Conservation (phyloP, 2,113 vertebrate genomes). For the Emydocephalus ijimae region DNA sequence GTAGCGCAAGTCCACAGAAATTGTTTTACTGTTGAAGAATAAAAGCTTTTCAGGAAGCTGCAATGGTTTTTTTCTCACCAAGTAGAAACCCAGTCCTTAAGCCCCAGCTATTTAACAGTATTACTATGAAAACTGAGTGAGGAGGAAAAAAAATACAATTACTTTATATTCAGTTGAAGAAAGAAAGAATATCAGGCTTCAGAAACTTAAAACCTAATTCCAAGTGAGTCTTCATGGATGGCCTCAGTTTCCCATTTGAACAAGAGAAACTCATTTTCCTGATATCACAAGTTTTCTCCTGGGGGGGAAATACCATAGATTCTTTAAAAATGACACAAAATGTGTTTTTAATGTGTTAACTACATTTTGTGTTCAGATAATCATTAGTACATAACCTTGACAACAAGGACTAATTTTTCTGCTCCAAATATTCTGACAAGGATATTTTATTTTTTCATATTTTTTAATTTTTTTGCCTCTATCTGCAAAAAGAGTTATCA, state of each 20-base stretch:
- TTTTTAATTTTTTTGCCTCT: constrained; percentile 19
- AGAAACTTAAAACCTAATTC: neutral
- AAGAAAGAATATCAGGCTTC: neutral
- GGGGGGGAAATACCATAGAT: neutral
- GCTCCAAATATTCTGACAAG: constrained; percentile 42
- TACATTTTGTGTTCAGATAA: constrained; percentile 9
- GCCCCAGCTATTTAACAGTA: constrained; percentile 44
- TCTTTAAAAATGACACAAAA: rapidly evolving
- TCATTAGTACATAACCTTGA: constrained; percentile 38
- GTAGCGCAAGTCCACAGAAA: neutral
- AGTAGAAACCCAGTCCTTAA: constrained; percentile 38
- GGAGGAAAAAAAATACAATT: neutral
- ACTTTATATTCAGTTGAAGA: neutral
- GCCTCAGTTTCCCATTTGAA: neutral
- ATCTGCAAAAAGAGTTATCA: neutral
- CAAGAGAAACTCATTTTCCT: constrained; percentile 2
- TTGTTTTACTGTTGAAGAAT: neutral
- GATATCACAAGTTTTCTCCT: neutral
- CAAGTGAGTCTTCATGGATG: neutral
- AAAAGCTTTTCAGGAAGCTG: neutral
- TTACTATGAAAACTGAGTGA: neutral
- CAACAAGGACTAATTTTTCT: neutral
- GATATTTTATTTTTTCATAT: constrained; percentile 37
- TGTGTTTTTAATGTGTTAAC: constrained; percentile 18
- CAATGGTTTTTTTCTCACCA: rapidly evolving